Evolutionary conservation across 2,888 invertebrate genomes (phyloP), one percentile per base, ranked within the genome.

Genomic region (Cheilosia soror): DNA sequence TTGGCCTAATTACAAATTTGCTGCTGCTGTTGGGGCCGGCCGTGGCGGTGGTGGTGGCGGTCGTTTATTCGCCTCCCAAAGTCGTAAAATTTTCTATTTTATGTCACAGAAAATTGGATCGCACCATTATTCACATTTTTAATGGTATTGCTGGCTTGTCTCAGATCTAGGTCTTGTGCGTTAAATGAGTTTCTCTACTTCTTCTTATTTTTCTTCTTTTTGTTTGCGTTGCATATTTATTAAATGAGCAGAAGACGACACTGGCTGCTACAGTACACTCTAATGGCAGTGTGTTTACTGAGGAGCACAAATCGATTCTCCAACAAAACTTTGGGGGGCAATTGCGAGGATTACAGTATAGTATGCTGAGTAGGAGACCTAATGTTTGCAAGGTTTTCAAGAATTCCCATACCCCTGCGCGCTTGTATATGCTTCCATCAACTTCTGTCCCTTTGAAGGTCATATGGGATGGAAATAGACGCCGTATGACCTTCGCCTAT

Each of bases 121-220:
- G 85, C 85, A 85, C 85, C 85, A 85, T 85, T 85, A 85, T 85
- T 81, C 85, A 85, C 80, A 77, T 71, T 80, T 80, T 85, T 85
- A 85, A 85, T 85, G 81, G 85, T 57, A 44, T 47, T 51, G 60
- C 60, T 72, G 15, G 63, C 75, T 75, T 75, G 79, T 80, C 81
- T 76, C 69, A 40, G 62, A 85, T 76, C 81, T 85, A 68, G 85
- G 76, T 81, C 71, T 76, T 81, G 76, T 76, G 72, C 77, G 81
- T 77, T 75, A 68, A 85, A 85, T 77, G 81, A 55, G 63, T 75
- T 65, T 75, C 71, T 60, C 31, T 25, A 60, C 55, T 68, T 53
- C 25, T 55, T 65, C 5, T 79, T 71, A 44, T 58, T 79, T 60
- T 79, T 69, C 15, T 69, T 60, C 6, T 78, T 69, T 53, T 65